These are phyloP conservation scores for Helicoverpa armigera DNA, from an alignment of 1,140 invertebrate species.

Conservation along the genomic window DNA sequence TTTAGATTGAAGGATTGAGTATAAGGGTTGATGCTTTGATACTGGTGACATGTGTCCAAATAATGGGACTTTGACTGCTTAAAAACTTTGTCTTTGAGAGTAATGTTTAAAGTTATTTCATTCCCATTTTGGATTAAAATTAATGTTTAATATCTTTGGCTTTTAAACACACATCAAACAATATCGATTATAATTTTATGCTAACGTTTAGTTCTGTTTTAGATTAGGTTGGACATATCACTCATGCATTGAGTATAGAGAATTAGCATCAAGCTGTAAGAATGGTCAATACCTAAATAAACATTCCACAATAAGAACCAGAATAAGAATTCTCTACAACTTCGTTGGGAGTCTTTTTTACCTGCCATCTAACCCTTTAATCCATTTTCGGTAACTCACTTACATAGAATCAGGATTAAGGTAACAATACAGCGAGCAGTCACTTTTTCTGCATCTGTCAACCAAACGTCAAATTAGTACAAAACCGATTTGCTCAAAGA, in stretches of 20 bases:
- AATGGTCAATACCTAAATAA: background rate
- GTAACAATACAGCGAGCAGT: constrained; percentile 63
- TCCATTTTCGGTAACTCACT: constrained; percentile 58
- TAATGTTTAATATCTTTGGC: too few species aligned
- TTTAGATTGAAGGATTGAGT: constrained; percentile 68
- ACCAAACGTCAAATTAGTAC: constrained; percentile 76
- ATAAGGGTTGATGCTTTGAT: constrained; percentile 71
- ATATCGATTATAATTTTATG: too few species aligned
- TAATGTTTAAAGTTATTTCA: constrained; percentile 49
- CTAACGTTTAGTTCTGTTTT: too few species aligned
- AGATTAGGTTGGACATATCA: too few species aligned
- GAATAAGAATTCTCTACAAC: constrained; percentile 36
- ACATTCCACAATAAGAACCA: background rate
- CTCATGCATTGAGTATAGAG: too few species aligned
- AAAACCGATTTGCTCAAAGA: constrained; percentile 68
- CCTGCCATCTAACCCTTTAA: constrained; percentile 72
- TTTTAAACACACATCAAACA: too few species aligned
- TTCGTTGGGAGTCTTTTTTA: constrained; percentile 69
- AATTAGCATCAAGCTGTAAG: background rate
- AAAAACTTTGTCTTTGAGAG: constrained; percentile 52
- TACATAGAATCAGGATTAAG: constrained; percentile 64
- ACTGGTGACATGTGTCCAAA: constrained; percentile 79
- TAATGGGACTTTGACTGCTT: constrained; percentile 59
- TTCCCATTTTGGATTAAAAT: background rate
- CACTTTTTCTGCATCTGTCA: constrained; percentile 68